A percentile compares a stretch with the other conserved stretches of the same genome.
Conservation (phyloP, 2,888 invertebrate genomes). For the Sarcophaga carnaria region DNA sequence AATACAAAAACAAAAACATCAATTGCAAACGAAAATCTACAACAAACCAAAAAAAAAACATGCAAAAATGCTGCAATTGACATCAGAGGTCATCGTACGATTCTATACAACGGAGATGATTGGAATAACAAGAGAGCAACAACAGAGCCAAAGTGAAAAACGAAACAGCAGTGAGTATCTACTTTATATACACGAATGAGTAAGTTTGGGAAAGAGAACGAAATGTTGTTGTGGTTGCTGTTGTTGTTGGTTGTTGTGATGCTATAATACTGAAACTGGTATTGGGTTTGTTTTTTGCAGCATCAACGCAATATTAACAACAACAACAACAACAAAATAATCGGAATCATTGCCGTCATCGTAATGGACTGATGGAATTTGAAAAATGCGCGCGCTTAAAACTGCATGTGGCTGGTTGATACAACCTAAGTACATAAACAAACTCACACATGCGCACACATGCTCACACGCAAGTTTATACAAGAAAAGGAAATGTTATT, state of each 20-base stretch:
- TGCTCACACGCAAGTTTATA: not conserved
- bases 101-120: constrained; percentile 59
- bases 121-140: constrained; percentile 16
- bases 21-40: constrained; percentile 47
- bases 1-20: constrained; percentile 51
- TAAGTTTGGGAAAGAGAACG: constrained; percentile 26
- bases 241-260: constrained; percentile 34
- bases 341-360: constrained; percentile 9
- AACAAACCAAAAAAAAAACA: constrained; percentile 23
- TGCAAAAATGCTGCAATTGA: constrained; percentile 65
- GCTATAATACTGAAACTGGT: constrained; percentile 37
- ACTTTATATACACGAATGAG: not conserved
- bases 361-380: constrained; percentile 64
- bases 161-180: not conserved
- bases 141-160: constrained; percentile 6
- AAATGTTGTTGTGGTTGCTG: constrained; percentile 42
- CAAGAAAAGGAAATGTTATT: constrained; percentile 15
- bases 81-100: constrained; percentile 69
- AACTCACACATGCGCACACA: not conserved
- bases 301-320: constrained; percentile 15
- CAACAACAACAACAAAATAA: constrained; percentile 24
- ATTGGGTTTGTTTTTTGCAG: constrained; percentile 23
- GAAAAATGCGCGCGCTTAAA: constrained; percentile 68
- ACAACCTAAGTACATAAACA: constrained; percentile 2
- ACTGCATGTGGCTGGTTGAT: constrained; percentile 27